phyloP scores from a whole-genome alignment of 2,797 vertebrate species.

The Pachyuromys duprasi region DNA sequence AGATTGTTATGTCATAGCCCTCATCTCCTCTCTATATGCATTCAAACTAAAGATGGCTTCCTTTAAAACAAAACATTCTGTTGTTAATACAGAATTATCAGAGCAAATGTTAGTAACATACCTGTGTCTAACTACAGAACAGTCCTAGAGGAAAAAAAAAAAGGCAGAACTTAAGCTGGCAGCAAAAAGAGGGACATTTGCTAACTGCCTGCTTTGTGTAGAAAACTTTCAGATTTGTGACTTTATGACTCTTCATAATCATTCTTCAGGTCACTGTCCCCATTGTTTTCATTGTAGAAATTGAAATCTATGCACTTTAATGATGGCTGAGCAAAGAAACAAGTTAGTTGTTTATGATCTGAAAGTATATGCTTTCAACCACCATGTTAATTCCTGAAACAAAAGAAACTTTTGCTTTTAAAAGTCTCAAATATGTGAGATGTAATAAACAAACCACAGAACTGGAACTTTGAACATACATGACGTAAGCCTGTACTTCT shows the following conservation, averaged over 20 bases:
- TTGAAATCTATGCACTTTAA: neutral
- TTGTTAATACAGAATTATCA: neutral
- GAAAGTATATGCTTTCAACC: conserved; percentile 22
- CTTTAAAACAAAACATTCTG: neutral
- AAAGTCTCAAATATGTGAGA: conserved; percentile 23
- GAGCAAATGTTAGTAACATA: neutral
- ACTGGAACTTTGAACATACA: neutral
- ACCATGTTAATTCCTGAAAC: neutral
- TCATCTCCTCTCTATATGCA: neutral
- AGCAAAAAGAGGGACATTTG: neutral
- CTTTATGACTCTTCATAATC: neutral
- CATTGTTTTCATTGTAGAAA: neutral
- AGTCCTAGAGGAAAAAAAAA: neutral
- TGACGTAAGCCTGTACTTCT: conserved; percentile 3
- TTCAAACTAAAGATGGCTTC: neutral
- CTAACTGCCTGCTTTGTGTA: neutral
- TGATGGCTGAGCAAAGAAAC: neutral
- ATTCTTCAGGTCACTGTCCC: neutral
- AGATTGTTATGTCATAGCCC: neutral
- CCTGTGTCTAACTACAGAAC: neutral
- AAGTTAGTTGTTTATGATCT: neutral
- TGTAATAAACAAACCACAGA: conserved; percentile 5
- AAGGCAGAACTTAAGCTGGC: neutral
- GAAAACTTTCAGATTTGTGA: neutral
- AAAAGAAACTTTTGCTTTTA: conserved; percentile 23